A percentile compares a stretch with the other conserved stretches of the same genome.
Conservation (phyloP, 2,888 invertebrate genomes). For the Philhelius pedissequus region DNA sequence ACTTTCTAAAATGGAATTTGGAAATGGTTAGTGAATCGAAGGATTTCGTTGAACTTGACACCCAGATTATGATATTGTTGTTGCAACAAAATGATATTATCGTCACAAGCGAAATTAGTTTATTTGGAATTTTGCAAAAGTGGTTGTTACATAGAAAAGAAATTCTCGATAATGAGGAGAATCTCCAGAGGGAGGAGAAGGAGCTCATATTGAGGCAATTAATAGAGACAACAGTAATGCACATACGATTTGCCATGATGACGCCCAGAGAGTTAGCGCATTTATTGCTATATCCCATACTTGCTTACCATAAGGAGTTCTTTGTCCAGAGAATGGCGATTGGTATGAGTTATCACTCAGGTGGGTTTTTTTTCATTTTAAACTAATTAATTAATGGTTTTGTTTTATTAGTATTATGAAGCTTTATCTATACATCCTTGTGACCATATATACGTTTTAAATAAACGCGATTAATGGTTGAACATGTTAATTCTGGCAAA, state of each 20-base stretch:
- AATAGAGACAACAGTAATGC: conserved; percentile 87
- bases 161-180: conserved; percentile 80
- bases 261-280: conserved; percentile 91
- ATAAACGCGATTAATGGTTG: no score
- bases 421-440: no score
- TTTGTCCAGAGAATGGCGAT: conserved; percentile 93
- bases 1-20: conserved; percentile 94
- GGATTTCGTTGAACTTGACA: conserved; percentile 90
- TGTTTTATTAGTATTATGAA: no score
- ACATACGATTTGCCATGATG: conserved; percentile 96
- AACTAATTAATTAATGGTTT: no score
- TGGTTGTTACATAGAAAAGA: conserved; percentile 89
- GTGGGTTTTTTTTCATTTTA: no score
- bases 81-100: conserved; percentile 93
- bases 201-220: conserved; percentile 84
- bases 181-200: conserved; percentile 80
- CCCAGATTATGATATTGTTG: conserved; percentile 87
- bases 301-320: conserved; percentile 90
- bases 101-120: conserved; percentile 91
- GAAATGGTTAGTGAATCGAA: conserved; percentile 88
- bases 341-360: conserved; percentile 93
- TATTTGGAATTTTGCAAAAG: conserved; percentile 86
- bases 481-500: no score
- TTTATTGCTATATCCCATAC: conserved; percentile 87
- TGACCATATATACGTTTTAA: no score